A percentile compares a stretch with the other conserved stretches of the same genome.
These are phyloP conservation scores for Micronisus gabar DNA, from an alignment of 2,113 vertebrate genomes.

Conservation along the genomic window DNA sequence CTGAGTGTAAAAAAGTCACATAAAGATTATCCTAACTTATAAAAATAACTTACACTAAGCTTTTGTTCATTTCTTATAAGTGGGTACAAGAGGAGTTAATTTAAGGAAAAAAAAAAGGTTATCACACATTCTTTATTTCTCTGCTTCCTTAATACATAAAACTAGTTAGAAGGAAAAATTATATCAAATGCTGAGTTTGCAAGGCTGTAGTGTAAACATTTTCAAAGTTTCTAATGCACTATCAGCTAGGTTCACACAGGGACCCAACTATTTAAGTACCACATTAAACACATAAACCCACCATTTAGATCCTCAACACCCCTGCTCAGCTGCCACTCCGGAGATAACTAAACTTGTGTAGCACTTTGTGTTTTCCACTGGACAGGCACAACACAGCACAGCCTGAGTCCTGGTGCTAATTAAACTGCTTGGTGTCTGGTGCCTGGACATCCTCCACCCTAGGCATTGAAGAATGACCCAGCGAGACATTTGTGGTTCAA, in stretches of 20 bases:
- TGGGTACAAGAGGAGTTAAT: background rate
- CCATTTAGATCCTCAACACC: background rate
- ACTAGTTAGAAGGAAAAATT: background rate
- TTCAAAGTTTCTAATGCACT: background rate
- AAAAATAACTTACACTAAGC: background rate
- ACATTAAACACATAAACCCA: background rate
- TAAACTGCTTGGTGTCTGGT: no score
- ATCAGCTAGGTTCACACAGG: background rate
- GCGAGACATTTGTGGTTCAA: background rate
- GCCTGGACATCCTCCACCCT: background rate
- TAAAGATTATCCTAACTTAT: background rate
- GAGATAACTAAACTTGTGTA: background rate
- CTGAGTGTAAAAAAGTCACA: background rate
- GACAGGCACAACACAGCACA: background rate
- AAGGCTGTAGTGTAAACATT: background rate
- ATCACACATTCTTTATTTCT: background rate
- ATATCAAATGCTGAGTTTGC: background rate
- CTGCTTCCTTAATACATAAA: background rate
- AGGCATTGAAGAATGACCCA: background rate
- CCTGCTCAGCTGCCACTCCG: background rate
- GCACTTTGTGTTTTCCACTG: background rate
- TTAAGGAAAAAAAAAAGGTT: background rate
- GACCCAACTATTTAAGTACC: background rate
- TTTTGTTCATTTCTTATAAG: background rate
- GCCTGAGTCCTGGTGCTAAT: background rate